These are phyloP conservation scores for Gorsachius magnificus DNA, from an alignment of 2,797 vertebrate genomes.

Conservation along the genomic window DNA sequence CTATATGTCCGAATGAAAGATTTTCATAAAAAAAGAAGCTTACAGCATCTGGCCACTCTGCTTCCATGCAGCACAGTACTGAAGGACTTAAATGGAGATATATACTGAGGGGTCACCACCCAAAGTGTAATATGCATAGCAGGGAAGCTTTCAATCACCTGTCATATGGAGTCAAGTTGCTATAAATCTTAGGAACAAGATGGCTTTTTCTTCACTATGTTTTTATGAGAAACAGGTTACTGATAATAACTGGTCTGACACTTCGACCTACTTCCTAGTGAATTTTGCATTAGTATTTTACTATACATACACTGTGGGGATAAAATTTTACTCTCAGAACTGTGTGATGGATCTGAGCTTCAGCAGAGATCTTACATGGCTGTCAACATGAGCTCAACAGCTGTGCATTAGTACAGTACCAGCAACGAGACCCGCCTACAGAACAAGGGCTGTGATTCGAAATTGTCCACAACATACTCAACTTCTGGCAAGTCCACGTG, in stretches of 20 bases:
- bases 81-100: conserved; percentile 62
- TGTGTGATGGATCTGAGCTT: not conserved
- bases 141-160: conserved; percentile 68
- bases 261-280: conserved; percentile 34
- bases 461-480: not conserved
- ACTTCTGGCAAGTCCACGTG: not conserved
- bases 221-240: conserved; percentile 68
- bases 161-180: conserved; percentile 50
- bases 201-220: conserved; percentile 38
- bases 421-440: not conserved
- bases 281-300: conserved; percentile 40
- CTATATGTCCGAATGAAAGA: conserved; percentile 35
- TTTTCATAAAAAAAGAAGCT: conserved; percentile 33
- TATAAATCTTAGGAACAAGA: conserved; percentile 62
- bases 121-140: conserved; percentile 60
- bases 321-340: conserved; percentile 5
- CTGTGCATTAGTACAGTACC: not conserved
- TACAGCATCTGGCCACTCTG: conserved; percentile 17
- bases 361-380: not conserved
- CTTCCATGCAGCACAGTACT: conserved; percentile 42
- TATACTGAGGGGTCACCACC: conserved; percentile 59
- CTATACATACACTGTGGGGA: not conserved
- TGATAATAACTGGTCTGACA: conserved; percentile 63
- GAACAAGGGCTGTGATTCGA: not conserved
- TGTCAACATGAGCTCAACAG: not conserved